These are phyloP conservation scores for Pedionomus torquatus DNA, from an alignment of 2,113 vertebrate species.

Conservation along the genomic window DNA sequence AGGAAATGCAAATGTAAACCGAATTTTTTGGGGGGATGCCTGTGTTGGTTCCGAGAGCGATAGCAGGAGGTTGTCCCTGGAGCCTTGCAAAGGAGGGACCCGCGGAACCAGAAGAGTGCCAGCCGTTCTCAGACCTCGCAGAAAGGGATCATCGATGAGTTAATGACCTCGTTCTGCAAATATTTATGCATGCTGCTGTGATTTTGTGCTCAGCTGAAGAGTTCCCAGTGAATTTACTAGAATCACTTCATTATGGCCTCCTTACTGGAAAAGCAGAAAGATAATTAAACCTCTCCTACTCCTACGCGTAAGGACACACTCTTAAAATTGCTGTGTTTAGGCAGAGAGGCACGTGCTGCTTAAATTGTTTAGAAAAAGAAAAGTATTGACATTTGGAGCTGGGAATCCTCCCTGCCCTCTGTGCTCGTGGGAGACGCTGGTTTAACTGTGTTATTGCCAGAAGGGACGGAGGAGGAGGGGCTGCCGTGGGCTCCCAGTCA, in stretches of 20 bases:
- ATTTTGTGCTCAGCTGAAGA: background rate
- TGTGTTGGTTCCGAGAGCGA: fast-evolving
- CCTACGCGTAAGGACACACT: fast-evolving
- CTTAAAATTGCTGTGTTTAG: background rate
- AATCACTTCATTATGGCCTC: background rate
- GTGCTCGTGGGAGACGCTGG: fast-evolving
- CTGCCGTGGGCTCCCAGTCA: fast-evolving
- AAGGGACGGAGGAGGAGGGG: background rate
- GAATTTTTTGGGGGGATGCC: fast-evolving
- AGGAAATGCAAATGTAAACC: background rate
- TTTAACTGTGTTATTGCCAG: fast-evolving
- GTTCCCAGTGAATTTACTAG: background rate
- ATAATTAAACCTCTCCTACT: too few species aligned
- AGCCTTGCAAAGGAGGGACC: fast-evolving
- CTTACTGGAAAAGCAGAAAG: background rate
- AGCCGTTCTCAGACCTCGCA: background rate
- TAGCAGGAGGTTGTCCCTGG: background rate
- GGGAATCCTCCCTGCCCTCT: background rate
- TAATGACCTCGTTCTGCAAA: background rate
- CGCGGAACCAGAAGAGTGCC: background rate
- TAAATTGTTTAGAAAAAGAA: background rate
- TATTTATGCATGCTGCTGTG: background rate
- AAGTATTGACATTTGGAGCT: fast-evolving
- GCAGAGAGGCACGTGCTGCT: background rate
- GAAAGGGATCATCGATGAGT: background rate